Evolutionary conservation across 2,888 invertebrate species (phyloP), one percentile per base, ranked within the genome.

Genomic region (Linyphia triangularis): DNA sequence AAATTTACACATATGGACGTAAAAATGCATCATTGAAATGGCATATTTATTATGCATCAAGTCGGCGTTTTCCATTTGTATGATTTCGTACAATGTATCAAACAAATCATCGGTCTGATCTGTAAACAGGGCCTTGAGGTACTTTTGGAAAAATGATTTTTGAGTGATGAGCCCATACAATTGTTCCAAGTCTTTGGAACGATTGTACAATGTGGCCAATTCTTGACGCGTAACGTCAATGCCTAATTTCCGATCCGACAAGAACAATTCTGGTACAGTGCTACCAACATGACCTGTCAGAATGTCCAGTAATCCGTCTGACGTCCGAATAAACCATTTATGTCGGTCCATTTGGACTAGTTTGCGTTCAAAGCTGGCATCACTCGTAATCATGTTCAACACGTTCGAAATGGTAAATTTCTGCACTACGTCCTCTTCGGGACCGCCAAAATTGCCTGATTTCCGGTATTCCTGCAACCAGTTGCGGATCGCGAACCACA

Each of bases 1-100:
- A 33, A 69, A 85, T 24, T 77, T 85, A 37, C 84, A 85, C 5
- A 85, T 59, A 67, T 85, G 73, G n/a, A 77, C 33, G 24, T 77
- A 85, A 59, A 65, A 85, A 26, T 85, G 51, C 2, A 85, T 37
- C 84, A 85, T 85, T 19, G 43, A 43, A 0, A 22, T 37, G 1
- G n/a, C 6, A 5, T 19, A 19, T 19, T 67, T n/a, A 9, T 57
- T 19, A n/a, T 5, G 24, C 24, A 6, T 22, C 16, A 59, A 24
- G 9, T 37, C 22, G n/a, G 1, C 0, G 61, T 28, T 1, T 28
- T 28, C 28, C n/a, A n/a, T n/a, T n/a, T n/a, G n/a, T n/a, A n/a
- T n/a, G n/a, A n/a, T n/a, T n/a, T n/a, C 43, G 26, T 28, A 5
- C 5, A 77, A 26, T n/a, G 77, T 77, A n/a, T 75, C 51, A n/a